Percentiles rank a stretch among this genome's conserved stretches.
These are phyloP conservation scores for Megalops atlanticus DNA, from an alignment of 2,113 vertebrate genomes.

Conservation along the genomic window DNA sequence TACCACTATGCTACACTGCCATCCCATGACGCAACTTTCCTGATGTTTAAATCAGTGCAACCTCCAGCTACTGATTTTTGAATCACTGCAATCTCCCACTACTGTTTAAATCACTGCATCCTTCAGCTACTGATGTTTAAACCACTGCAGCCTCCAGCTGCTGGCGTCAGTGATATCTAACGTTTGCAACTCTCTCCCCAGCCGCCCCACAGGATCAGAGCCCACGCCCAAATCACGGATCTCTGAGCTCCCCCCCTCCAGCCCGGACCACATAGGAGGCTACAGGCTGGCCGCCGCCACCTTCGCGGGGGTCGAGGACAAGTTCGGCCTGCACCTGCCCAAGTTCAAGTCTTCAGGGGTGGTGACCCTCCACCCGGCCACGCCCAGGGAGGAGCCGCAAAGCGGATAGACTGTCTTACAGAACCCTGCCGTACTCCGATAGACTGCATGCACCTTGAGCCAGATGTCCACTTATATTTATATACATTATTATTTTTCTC, in stretches of 20 bases:
- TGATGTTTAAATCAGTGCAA: no score
- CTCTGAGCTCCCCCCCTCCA: conserved; percentile 81
- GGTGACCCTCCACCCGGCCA: conserved; percentile 66
- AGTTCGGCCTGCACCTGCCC: conserved; percentile 92
- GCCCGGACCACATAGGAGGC: conserved; percentile 87
- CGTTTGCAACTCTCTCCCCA: conserved; percentile 65
- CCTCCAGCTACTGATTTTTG: no score
- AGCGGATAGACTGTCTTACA: conserved; percentile 43
- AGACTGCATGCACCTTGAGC: no score
- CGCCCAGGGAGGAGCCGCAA: conserved; percentile 36
- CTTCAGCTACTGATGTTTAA: no score
- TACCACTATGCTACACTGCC: no score
- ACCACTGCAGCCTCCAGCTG: no score
- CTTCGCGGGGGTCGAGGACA: conserved; percentile 92
- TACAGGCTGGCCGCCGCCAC: conserved; percentile 90
- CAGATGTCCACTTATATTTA: no score
- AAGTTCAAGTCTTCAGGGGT: conserved; percentile 79
- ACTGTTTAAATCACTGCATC: no score
- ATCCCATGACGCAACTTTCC: no score
- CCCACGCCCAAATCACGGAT: conserved; percentile 76
- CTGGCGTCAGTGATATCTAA: no score
- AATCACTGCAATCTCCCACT: no score
- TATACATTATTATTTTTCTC: background rate
- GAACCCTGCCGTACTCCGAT: background rate
- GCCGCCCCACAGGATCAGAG: conserved; percentile 83